A percentile compares a stretch with the other conserved stretches of the same genome.
Evolutionary conservation across 2,888 invertebrate species (phyloP).

Genomic region (Monochamus alternatus): DNA sequence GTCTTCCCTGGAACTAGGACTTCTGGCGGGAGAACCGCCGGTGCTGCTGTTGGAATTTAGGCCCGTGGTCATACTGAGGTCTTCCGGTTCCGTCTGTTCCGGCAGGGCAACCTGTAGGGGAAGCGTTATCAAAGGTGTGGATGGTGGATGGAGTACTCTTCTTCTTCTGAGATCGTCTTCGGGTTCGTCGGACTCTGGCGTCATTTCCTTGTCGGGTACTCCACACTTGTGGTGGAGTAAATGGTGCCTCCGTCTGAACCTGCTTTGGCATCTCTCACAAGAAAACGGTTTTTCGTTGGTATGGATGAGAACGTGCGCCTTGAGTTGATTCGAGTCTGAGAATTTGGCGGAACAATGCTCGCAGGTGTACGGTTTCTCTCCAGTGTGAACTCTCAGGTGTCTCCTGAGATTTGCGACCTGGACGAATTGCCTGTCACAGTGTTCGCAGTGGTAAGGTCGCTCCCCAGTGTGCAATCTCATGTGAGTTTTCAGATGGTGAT

Average conservation of each 20-base stretch:
- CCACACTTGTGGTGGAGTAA: constrained; percentile 89
- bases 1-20: constrained; percentile 69
- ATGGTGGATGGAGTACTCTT: constrained; percentile 73
- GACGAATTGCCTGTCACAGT: constrained; percentile 93
- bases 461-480: constrained; percentile 94
- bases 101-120: constrained; percentile 72
- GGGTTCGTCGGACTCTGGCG: constrained; percentile 61
- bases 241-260: constrained; percentile 90
- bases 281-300: constrained; percentile 92
- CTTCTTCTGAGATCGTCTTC: constrained; percentile 64
- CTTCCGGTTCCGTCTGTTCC: constrained; percentile 94
- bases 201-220: constrained; percentile 63
- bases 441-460: constrained; percentile 92
- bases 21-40: constrained; percentile 70
- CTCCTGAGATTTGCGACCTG: constrained; percentile 93
- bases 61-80: constrained; percentile 83
- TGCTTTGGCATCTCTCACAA: constrained; percentile 83
- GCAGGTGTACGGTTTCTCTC: constrained; percentile 92
- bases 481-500: constrained; percentile 95
- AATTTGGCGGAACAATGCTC: constrained; percentile 89
- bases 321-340: constrained; percentile 93
- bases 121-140: constrained; percentile 67
- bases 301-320: constrained; percentile 91
- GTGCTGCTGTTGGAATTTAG: constrained; percentile 72
- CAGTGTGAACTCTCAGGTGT: constrained; percentile 92